Base-by-base conservation (phyloP, 2,888 invertebrate genomes). In the Eueremaeus valkanovi region DNA sequence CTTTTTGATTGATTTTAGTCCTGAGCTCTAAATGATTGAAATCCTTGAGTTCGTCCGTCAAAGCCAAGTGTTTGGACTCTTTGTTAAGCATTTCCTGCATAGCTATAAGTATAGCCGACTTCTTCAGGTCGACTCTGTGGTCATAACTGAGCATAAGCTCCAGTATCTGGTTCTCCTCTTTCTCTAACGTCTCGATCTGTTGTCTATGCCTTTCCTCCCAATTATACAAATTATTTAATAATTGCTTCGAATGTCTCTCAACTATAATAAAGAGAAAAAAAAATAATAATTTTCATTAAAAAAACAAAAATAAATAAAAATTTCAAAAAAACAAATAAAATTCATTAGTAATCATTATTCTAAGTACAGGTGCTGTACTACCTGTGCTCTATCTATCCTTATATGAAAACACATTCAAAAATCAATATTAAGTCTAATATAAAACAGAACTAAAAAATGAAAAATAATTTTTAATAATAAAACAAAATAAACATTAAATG, bases 211-310 rank as follows among this genome's bases (percentile, higher is more conserved):
- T 68, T 24, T 68, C 42, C 27, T 68, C 68, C 68, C 68, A 68
- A 40, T 68, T 42, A 40, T 68, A 33, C 24, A 68, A 68, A 68
- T 24, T 68, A 24, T 68, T 40, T 5, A 68, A 40, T 18, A 68
- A 68, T 68, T 68, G 68, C 40, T 68, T 42, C 40, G 40, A 68
- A 68, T 68, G 68, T 68, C 11, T 68, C n/a, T 68, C 68, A 18
- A 68, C 68, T 68, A n/a, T n/a, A n/a, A n/a, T n/a, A n/a, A n/a
- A n/a, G n/a, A n/a, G n/a, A n/a, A n/a, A n/a, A n/a, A n/a, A n/a
- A n/a, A n/a, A n/a, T n/a, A n/a, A n/a, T n/a, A n/a, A n/a, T n/a
- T n/a, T n/a, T n/a, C n/a, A n/a, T n/a, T 9, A 63, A 33, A n/a
- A 36, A 27, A 40, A 40, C 40, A 24, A 24, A 63, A 63, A 61